These are phyloP conservation scores for Chrysina gloriosa DNA, from an alignment of 2,888 invertebrate species.

Conservation along the genomic window DNA sequence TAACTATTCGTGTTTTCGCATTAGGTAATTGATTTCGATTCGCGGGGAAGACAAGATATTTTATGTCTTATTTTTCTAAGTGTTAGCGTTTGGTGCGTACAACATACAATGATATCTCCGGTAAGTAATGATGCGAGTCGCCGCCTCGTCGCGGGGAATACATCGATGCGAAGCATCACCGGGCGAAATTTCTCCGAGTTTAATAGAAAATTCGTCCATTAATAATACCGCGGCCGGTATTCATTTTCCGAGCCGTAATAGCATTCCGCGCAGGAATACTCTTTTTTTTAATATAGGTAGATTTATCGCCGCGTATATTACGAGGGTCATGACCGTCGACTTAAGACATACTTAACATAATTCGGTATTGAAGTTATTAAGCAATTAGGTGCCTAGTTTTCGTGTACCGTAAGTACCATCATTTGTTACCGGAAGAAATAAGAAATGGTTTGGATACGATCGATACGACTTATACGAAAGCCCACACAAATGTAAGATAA, in stretches of 20 bases:
- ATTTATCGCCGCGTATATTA: not conserved
- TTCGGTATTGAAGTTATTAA: not conserved
- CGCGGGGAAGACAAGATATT: slow-evolving; percentile 7
- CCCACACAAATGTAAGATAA: too few relatives aligned
- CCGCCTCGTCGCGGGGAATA: too few relatives aligned
- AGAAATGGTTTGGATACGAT: too few relatives aligned
- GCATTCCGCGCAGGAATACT: too few relatives aligned
- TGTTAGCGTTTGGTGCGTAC: not conserved
- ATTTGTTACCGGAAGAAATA: too few relatives aligned
- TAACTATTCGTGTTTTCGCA: slow-evolving; percentile 7
- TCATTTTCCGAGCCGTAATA: not conserved
- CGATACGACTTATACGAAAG: too few relatives aligned
- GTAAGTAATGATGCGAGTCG: too few relatives aligned
- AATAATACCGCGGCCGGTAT: not conserved
- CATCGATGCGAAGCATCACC: too few relatives aligned
- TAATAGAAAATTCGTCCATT: not conserved
- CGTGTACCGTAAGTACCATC: too few relatives aligned
- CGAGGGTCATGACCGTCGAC: not conserved
- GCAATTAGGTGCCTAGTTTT: not conserved
- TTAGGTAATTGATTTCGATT: slow-evolving; percentile 12
- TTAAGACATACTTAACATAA: not conserved
- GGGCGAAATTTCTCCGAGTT: not conserved
- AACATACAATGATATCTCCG: not conserved
- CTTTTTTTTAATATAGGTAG: too few relatives aligned
- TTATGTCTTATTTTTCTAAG: slow-evolving; percentile 1